Evolutionary conservation across 2,113 vertebrate species (phyloP), one percentile per base, ranked within the genome.

Genomic region (Phylloscopus trochilus): DNA sequence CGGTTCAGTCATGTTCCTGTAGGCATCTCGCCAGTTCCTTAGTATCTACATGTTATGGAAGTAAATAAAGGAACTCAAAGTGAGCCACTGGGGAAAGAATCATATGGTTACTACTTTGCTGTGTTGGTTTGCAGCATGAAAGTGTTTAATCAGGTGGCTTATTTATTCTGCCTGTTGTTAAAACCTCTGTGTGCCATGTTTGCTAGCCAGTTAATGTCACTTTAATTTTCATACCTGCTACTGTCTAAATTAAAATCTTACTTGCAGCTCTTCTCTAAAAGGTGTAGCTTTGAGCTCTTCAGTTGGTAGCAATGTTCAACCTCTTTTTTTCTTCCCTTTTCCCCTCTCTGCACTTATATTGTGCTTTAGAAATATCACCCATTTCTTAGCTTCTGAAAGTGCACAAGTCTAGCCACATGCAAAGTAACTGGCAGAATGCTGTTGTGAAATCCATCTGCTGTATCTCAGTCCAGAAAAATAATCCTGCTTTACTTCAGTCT

Each of bases 341-440:
- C 9, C 10, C 4, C 0, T 10, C 24, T 35, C 31, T 39, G 10
- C 51, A 55, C 39, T 24, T 72, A 14, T 47, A 0, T 41, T 27
- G 4, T 64, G 13, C 37, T 66, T 60, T 52, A 68, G 41, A 72
- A 88, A 13, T 63, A 46, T 9, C 55, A 18, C 15, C 37, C 17
- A 6, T 70, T 72, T 70, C 53, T 73, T 83, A 69, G 53, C n/a
- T 66, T 94, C 37, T 80, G 26, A 49, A 88, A 82, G 30, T 2
- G 1, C 18, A 6, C 6, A 63, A 10, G 8, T 55, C 20, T 82
- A n/a, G 3, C 56, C 44, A 23, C 18, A 8, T 43, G 47, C 43
- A 62, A 21, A 86, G 18, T 39, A 67, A 55, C 39, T 75, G 56
- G 10, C 43, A 62, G 52, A 84, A 67, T 13, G 2, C 37, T 63